Base-by-base conservation (phyloP, 1,140 invertebrate species). In the Lasioglossum baleicum region DNA sequence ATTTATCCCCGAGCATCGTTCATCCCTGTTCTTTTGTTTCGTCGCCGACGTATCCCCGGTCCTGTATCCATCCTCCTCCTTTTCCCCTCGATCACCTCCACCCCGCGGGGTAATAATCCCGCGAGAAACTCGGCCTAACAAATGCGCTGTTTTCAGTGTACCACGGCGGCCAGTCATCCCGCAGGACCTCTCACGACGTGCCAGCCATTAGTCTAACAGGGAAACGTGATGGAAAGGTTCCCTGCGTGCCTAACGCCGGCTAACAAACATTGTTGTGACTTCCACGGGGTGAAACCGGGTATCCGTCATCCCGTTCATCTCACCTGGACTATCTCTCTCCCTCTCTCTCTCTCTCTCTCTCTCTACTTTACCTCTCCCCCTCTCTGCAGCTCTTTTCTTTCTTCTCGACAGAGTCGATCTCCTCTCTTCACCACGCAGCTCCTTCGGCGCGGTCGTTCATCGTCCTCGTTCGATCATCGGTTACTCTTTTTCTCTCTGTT, bases 181-280 rank as follows among this genome's bases (percentile, higher is more conserved):
- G 80, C 64, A 65, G 84, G 83, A 86, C 83, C 84, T 85, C 84
- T 85, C 84, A 85, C 83, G 83, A 85, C 84, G 84, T 80, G 83
- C 72, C 80, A 63, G 80, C 83, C 83, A 86, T 86, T 85, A 86
- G 84, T 85, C 80, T 85, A 83, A 76, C 83, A 75, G 68, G 83
- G 83, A 86, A 86, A 86, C 83, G 80, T 85, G 83, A 85, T 85
- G 83, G 84, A 86, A 85, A 81, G 81, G 84, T 76, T 68, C 81
- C 40, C 74, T 82, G 79, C 76, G 81, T 77, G 79, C 69, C 82
- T 84, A 84, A 81, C 66, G 77, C 79, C 69, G 63, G 80, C 83
- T 88, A 88, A 91, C 90, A 90, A 91, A 91, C 90, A 91, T 88
- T 92, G 91, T 90, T 92, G 90, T 91, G 91, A 92, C 91, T 91